phyloP scores from a whole-genome alignment of 2,888 invertebrate genomes.

The Harmothoe impar region DNA sequence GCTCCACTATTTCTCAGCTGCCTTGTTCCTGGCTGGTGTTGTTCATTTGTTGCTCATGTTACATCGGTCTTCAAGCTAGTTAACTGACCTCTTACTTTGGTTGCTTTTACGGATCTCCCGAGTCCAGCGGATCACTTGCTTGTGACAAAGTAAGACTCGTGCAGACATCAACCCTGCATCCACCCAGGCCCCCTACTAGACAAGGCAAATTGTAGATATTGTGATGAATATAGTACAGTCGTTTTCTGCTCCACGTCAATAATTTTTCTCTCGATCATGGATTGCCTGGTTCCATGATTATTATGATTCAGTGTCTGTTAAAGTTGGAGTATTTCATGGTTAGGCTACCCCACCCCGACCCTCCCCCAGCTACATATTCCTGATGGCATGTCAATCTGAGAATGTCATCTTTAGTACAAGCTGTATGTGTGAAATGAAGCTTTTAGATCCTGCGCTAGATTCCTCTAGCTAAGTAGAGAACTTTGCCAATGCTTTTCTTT shows the following conservation, averaged over 20 bases:
- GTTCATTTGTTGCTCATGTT: background rate
- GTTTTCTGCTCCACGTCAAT: background rate
- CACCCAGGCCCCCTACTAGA: conserved; percentile 50
- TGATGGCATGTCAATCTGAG: too few species aligned
- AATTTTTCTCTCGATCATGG: background rate
- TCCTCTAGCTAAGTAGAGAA: too few species aligned
- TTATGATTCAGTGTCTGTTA: background rate
- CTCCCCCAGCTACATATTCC: too few species aligned
- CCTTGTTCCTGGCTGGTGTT: too few species aligned
- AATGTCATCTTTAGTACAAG: too few species aligned
- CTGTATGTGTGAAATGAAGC: too few species aligned
- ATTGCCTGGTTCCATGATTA: background rate
- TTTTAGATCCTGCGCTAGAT: too few species aligned
- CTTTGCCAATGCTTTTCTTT: too few species aligned
- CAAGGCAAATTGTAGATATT: conserved; percentile 55
- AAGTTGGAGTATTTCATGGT: too few species aligned
- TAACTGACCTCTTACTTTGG: conserved; percentile 14
- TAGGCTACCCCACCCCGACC: too few species aligned
- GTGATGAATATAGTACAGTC: conserved; percentile 31
- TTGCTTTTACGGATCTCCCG: conserved; percentile 53
- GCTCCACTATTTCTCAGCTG: too few species aligned
- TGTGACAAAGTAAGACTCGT: conserved; percentile 58
- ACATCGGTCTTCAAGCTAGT: conserved; percentile 18
- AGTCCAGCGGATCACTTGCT: conserved; percentile 59
- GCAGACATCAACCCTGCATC: conserved; percentile 30